Evolutionary conservation across 2,888 invertebrate genomes (phyloP), one percentile per base, ranked within the genome.

Genomic region (Podotricha telesiphe): DNA sequence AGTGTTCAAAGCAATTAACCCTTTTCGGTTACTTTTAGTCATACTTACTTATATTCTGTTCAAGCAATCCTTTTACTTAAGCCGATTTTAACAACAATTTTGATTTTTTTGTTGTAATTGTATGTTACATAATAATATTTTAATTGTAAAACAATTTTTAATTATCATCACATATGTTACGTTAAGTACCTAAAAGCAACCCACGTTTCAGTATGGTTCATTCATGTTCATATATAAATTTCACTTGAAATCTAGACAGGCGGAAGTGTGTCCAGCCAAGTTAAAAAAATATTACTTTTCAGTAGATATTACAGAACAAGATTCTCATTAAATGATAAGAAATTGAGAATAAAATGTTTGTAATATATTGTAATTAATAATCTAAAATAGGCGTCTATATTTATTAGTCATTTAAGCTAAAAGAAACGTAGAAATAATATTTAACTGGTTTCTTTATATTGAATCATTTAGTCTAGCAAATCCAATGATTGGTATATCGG

Each of bases 391-490:
- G 13, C 15, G 13, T 50, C 20, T 15, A 51, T 22, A 51, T 28
- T 7, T 22, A 51, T 15, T 7, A 20, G 20, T 11, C 11, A 20
- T 50, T 42, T 42, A 50, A 3, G 11, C 5, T 1, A 1, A 1
- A 55, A 17, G 40, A 20, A 19, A 42, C 3, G 4, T 40, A 40
- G 17, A 22, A 42, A 42, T 40, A 8, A 58, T 15, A 58, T 20
- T 58, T n/a, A 42, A 15, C 5, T 45, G 22, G 6, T 22, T 8
- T 59, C 6, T 59, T 10, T 22, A 22, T 45, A 45, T 45, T 45
- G 28, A 28, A 59, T 59, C 45, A n/a, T 45, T 59, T 59, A 59
- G 59, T 45, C 45, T 13, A 59, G 11, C 28, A n/a, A 45, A 45
- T 45, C 28, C 11, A n/a, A 59, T 22, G 42, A 59, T 58, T 22